These are phyloP conservation scores for Drosophila nr. medialis DNA, from an alignment of 2,888 invertebrate genomes.

Conservation along the genomic window DNA sequence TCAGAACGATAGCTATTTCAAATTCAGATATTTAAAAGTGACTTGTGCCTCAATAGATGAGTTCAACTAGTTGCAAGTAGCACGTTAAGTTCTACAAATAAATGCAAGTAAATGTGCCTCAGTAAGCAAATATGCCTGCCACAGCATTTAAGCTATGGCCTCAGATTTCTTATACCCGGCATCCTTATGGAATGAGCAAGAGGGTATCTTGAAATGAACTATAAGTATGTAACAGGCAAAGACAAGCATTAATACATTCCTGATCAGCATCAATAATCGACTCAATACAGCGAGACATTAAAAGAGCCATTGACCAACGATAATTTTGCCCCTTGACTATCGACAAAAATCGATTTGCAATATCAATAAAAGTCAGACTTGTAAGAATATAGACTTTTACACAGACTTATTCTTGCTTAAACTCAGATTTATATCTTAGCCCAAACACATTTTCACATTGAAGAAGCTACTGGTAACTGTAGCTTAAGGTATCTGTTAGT, in stretches of 20 bases:
- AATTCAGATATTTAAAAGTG: background rate
- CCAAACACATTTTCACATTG: background rate
- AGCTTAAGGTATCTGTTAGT: background rate
- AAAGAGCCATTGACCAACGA: background rate
- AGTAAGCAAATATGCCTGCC: background rate
- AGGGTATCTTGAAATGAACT: background rate
- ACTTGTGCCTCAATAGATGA: background rate
- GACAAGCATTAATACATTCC: background rate
- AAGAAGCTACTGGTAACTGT: background rate
- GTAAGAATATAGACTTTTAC: accelerated
- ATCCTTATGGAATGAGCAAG: background rate
- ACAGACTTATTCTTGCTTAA: background rate
- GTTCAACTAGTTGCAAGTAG: background rate
- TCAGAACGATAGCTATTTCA: no score
- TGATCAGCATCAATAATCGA: background rate
- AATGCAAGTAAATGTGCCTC: background rate
- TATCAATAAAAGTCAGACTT: background rate
- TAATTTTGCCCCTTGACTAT: background rate
- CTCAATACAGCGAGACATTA: accelerated
- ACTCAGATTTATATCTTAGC: background rate
- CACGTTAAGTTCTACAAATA: background rate
- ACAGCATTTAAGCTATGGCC: background rate
- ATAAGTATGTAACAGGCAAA: background rate
- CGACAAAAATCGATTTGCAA: background rate
- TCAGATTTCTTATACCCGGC: background rate